Base-by-base conservation (phyloP, 1,140 invertebrate genomes). In the Drosophila serrata region DNA sequence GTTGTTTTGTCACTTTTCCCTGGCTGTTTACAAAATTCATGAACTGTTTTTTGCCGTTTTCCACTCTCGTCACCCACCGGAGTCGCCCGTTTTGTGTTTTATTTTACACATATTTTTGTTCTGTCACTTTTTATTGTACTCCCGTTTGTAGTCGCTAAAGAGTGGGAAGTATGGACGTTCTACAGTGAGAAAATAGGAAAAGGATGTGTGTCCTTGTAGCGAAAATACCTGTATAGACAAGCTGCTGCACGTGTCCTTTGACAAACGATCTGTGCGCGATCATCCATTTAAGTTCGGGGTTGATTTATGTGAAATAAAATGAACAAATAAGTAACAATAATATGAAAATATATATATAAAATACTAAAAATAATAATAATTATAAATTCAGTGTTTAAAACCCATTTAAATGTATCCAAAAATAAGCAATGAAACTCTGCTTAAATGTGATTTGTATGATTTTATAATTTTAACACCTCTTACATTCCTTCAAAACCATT, bases 41-140 rank as follows among this genome's bases (percentile, higher is more conserved):
- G 82, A 87, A 86, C 82, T 86, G 82, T 87, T 86, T 86, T n/a
- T 82, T 86, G 65, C 79, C 72, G 29, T 42, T 57, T 62, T 62
- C 40, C 73, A 75, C 51, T 42, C 59, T 33, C 59, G 35, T 40
- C 37, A n/a, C n/a, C 70, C 49, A 39, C 19, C 43, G 48, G 72
- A 55, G 37, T 65, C 60, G 49, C 74, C 63, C 62, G 55, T 53
- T 77, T 42, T 55, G 46, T 86, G 82, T 86, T 86, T 87, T 82
- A 87, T 87, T 88, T 88, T 87, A 79, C 82, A 88, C 84, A 87
- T 87, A 87, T 87, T 87, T 87, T 79, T 87, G 79, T 82, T 82
- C 84, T 87, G 84, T 82, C 84, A 87, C 84, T 87, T 87, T 87
- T 87, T 87, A 82, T 87, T 87, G 82, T 86, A 61, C 75, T 84